phyloP scores from a whole-genome alignment of 2,888 invertebrate species.

The Caenorhabditis becei region DNA sequence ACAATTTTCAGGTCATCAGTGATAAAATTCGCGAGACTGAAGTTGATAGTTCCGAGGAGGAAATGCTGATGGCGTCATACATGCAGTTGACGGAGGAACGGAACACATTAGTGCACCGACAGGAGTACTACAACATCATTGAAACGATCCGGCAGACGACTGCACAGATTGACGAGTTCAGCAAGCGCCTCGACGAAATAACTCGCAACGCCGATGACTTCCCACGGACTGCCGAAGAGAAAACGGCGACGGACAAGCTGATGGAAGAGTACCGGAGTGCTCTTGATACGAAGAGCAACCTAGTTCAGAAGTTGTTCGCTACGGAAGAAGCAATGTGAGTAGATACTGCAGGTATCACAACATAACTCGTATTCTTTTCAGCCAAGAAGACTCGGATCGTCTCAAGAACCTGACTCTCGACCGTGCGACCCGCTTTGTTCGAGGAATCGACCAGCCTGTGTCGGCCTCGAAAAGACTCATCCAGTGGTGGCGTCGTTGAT shows the following conservation, averaged over 20 bases:
- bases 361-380: slow-evolving; percentile 47
- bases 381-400: slow-evolving; percentile 66
- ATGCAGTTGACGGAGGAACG: slow-evolving; percentile 72
- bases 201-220: slow-evolving; percentile 59
- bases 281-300: slow-evolving; percentile 65
- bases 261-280: slow-evolving; percentile 70
- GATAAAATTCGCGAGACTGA: slow-evolving; percentile 64
- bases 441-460: slow-evolving; percentile 69
- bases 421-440: slow-evolving; percentile 64
- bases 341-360: neutral
- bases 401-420: slow-evolving; percentile 67
- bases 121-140: slow-evolving; percentile 73
- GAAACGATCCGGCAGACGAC: slow-evolving; percentile 64
- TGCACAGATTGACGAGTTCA: slow-evolving; percentile 52
- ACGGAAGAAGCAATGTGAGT: slow-evolving; percentile 69
- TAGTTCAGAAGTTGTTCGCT: slow-evolving; percentile 64
- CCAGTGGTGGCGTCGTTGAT: slow-evolving; percentile 60
- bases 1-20: slow-evolving; percentile 45
- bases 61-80: slow-evolving; percentile 66
- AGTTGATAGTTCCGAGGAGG: slow-evolving; percentile 72
- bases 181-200: slow-evolving; percentile 53
- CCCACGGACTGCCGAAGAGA: slow-evolving; percentile 71
- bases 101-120: slow-evolving; percentile 64
- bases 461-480: slow-evolving; percentile 71
- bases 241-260: slow-evolving; percentile 69